Base-by-base conservation (phyloP, 2,113 vertebrate species). In the Holacanthus passer region DNA sequence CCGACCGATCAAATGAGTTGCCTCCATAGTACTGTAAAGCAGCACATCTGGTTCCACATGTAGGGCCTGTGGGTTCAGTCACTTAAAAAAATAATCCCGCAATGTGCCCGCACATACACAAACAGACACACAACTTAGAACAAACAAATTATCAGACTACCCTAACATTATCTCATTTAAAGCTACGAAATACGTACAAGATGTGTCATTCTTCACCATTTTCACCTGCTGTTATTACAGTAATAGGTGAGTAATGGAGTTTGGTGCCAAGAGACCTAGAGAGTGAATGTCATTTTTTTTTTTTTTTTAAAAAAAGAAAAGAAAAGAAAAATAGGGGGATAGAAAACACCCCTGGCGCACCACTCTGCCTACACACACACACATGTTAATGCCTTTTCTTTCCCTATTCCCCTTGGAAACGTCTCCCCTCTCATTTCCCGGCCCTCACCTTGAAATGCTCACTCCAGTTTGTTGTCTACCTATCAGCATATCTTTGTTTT, bases 181-280 rank as follows among this genome's bases (percentile, higher is more conserved):
- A 74, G 43, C 12, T n/a, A n/a, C n/a, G n/a, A n/a, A n/a, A n/a
- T n/a, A n/a, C n/a, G n/a, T n/a, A n/a, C n/a, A n/a, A 43, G 8
- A 29, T 32, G 43, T 43, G 64, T 62, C 71, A 50, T 35, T 60
- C 6, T 37, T 52, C 41, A 22, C 65, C 19, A 82, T 77, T 87
- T 79, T 53, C 68, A 77, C 80, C 32, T 77, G 63, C 67, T 60
- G 31, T 24, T 50, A 12, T 68, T 52, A 24, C 68, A 87, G 29
- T 43, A 62, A 45, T 8, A 72, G 68, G 68, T 85, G 73, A 71
- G 59, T 80, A 83, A 83, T 87, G 50, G 64, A 53, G 27, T 85
- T 69, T 66, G 43, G 52, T n/a, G 27, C 53, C 71, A 50, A 48
- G 79, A 67, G 71, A 73, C 66, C 2, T 0, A 45, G 8, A 39